Percentiles rank a stretch among this genome's conserved stretches.
These are phyloP conservation scores for Aptenodytes forsteri DNA, from an alignment of 2,113 vertebrate species.

Conservation along the genomic window DNA sequence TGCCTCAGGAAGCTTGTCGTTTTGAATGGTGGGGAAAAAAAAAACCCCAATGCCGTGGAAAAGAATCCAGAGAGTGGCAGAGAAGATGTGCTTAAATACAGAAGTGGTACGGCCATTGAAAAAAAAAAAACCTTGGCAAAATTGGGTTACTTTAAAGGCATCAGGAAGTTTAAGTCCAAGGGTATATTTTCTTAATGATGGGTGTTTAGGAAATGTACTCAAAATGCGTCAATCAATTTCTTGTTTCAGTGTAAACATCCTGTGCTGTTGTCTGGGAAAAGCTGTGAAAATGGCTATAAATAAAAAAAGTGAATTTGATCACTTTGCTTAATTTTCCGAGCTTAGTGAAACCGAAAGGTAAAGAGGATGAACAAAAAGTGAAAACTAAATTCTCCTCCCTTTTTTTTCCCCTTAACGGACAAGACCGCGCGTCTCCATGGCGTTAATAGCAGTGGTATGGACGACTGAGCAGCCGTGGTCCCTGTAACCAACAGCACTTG, in stretches of 20 bases:
- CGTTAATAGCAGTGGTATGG: neutral
- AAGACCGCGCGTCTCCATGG: fast-evolving
- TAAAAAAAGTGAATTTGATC: neutral
- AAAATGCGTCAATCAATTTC: conserved; percentile 33
- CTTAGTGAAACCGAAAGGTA: neutral
- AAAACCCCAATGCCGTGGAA: neutral
- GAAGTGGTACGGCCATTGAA: neutral
- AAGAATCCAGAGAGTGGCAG: neutral
- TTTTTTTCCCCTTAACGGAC: fast-evolving
- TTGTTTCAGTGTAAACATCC: conserved; percentile 6
- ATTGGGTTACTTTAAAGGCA: neutral
- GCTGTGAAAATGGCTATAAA: conserved; percentile 15
- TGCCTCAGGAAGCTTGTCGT: neutral
- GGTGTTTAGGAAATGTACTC: conserved; percentile 6
- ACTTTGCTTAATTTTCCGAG: neutral
- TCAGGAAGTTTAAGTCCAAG: neutral
- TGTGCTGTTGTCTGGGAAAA: neutral
- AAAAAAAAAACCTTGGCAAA: neutral
- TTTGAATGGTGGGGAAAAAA: neutral
- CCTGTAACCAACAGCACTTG: neutral
- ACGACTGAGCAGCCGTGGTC: neutral
- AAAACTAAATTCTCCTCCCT: neutral
- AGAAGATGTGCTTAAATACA: neutral
- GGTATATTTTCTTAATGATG: conserved; percentile 38
- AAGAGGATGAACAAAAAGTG: neutral